phyloP scores from a whole-genome alignment of 1,140 invertebrate species.

The Procambarus virginalis region DNA sequence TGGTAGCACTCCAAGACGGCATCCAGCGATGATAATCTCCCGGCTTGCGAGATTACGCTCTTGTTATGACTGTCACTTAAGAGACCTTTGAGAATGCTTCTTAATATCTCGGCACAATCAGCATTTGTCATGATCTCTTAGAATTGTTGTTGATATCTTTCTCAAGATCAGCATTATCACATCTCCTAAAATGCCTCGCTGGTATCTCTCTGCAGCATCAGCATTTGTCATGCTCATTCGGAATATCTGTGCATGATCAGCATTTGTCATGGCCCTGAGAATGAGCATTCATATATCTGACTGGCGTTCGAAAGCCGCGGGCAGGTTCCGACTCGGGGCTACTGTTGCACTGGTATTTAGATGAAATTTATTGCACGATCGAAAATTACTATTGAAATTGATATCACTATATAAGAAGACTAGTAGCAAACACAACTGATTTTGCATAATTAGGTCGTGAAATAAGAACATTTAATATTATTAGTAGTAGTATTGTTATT shows the following conservation, averaged over 20 bases:
- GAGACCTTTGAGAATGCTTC: background rate
- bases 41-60: background rate
- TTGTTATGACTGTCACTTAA: conserved; percentile 9
- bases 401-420: too few species aligned
- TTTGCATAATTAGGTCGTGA: too few species aligned
- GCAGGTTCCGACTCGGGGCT: background rate
- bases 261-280: conserved; percentile 16
- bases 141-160: conserved; percentile 21
- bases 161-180: conserved; percentile 21
- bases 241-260: conserved; percentile 24
- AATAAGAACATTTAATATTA: too few species aligned
- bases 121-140: conserved; percentile 22
- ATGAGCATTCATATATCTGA: background rate
- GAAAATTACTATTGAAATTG: too few species aligned
- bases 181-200: conserved; percentile 2
- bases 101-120: background rate
- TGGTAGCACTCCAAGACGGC: too few species aligned
- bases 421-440: too few species aligned
- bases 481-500: too few species aligned
- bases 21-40: background rate
- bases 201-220: background rate
- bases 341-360: too few species aligned
- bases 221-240: conserved; percentile 22
- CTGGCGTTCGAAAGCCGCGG: too few species aligned
- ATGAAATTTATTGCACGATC: too few species aligned